A percentile compares a stretch with the other conserved stretches of the same genome.
Conservation (phyloP, 2,113 vertebrate genomes). For the Coryphaenoides rupestris region DNA sequence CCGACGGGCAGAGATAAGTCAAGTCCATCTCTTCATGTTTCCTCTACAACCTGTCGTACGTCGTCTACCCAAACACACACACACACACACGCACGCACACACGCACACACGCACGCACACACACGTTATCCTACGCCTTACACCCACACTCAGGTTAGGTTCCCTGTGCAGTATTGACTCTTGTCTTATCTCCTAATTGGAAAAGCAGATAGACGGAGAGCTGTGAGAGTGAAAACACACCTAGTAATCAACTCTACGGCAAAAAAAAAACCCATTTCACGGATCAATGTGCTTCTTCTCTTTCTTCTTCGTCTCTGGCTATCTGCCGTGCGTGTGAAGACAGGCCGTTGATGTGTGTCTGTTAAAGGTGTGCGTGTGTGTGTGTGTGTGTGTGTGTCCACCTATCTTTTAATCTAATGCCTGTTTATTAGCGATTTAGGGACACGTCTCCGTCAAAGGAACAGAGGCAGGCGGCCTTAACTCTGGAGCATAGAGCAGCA, state of each 20-base stretch:
- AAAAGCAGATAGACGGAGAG: conserved; percentile 65
- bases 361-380: conserved; percentile 28
- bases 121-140: background rate
- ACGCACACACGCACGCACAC: conserved; percentile 18
- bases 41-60: conserved; percentile 10
- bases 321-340: conserved; percentile 45
- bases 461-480: conserved; percentile 22
- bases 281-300: conserved; percentile 71
- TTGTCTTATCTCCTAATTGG: conserved; percentile 78
- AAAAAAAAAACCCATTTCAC: conserved; percentile 77
- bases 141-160: conserved; percentile 2
- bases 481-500: conserved; percentile 30
- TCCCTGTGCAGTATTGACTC: conserved; percentile 62
- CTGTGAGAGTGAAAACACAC: conserved; percentile 65
- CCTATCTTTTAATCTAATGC: conserved; percentile 21
- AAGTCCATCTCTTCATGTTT: conserved; percentile 32
- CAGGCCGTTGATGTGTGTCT: conserved; percentile 40
- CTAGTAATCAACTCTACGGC: conserved; percentile 69
- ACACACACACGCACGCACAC: conserved; percentile 25
- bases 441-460: conserved; percentile 12
- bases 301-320: conserved; percentile 52
- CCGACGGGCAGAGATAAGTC: conserved; percentile 33
- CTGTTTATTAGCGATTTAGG: conserved; percentile 35
- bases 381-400: conserved; percentile 26
- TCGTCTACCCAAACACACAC: background rate